Evolutionary conservation across 2,113 vertebrate genomes (phyloP).

Genomic region (Lepus europaeus): DNA sequence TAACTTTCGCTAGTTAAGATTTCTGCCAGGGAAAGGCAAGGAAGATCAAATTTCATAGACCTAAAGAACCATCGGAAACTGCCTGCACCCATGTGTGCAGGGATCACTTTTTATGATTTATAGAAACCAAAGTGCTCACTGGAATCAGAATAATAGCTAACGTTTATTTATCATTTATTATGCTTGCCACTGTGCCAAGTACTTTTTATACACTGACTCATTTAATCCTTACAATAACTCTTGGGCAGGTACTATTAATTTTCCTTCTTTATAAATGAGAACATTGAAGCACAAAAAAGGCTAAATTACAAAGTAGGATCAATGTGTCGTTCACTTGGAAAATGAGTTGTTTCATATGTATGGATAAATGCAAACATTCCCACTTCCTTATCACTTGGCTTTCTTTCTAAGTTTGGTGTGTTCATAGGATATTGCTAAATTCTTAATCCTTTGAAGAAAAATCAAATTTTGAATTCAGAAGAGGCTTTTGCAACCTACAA

Average conservation of each 20-base stretch:
- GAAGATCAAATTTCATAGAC: conserved; percentile 73
- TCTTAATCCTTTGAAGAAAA: conserved; percentile 76
- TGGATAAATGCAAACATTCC: conserved; percentile 77
- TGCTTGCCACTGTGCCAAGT: conserved; percentile 47
- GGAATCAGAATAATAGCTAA: conserved; percentile 68
- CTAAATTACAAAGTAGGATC: conserved; percentile 57
- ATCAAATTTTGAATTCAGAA: conserved; percentile 74
- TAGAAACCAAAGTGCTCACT: conserved; percentile 75
- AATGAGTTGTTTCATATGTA: conserved; percentile 56
- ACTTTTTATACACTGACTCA: conserved; percentile 29
- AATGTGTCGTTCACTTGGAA: conserved; percentile 57
- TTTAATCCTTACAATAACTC: conserved; percentile 38
- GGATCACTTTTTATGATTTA: conserved; percentile 80
- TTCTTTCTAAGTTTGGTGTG: conserved; percentile 72
- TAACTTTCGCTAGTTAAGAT: conserved; percentile 72
- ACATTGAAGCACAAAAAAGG: not conserved
- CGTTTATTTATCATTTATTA: conserved; percentile 70
- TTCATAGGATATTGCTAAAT: conserved; percentile 21
- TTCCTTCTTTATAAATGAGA: conserved; percentile 34
- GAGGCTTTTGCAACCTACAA: conserved; percentile 77
- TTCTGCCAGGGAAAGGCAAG: conserved; percentile 66
- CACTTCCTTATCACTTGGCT: conserved; percentile 67
- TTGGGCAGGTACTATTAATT: not conserved
- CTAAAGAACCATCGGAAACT: conserved; percentile 70
- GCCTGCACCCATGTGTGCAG: conserved; percentile 73